Conservation (phyloP, 2,888 invertebrate species). For the Atherix ibis region DNA sequence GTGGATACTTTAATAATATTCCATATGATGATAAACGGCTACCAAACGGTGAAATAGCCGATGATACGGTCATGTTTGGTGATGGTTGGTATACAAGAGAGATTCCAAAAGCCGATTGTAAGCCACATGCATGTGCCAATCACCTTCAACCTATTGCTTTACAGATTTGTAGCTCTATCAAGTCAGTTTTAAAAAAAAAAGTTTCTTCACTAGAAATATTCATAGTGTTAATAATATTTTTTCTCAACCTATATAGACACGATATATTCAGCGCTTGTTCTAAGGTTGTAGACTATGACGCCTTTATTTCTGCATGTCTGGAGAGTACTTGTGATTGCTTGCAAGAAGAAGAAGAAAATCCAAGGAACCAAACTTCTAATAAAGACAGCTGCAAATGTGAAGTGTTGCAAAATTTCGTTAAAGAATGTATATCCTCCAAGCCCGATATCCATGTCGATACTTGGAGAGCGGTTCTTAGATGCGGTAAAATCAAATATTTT, state of each 20-base stretch:
- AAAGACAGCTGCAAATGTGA: slow-evolving; percentile 46
- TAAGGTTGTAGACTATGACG: slow-evolving; percentile 45
- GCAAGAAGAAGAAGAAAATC: slow-evolving; percentile 24
- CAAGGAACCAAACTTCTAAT: slow-evolving; percentile 16
- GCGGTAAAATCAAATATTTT: slow-evolving; percentile 23
- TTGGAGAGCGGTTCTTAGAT: slow-evolving; percentile 56
- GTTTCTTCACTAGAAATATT: no score
- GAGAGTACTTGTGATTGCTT: slow-evolving; percentile 63
- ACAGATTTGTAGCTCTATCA: slow-evolving; percentile 50
- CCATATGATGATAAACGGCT: slow-evolving; percentile 50
- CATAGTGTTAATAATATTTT: no score
- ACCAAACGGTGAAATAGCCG: slow-evolving; percentile 47
- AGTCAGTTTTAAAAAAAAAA: slow-evolving; percentile 33
- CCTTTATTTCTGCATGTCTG: slow-evolving; percentile 54
- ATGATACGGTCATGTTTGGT: slow-evolving; percentile 54
- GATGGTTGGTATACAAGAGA: slow-evolving; percentile 51
- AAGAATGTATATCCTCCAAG: slow-evolving; percentile 53
- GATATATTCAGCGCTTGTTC: slow-evolving; percentile 49
- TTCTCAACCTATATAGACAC: slow-evolving; percentile 36
- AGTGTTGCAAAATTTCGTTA: slow-evolving; percentile 51
- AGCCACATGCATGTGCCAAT: slow-evolving; percentile 43
- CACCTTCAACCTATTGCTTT: slow-evolving; percentile 46
- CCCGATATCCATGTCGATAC: slow-evolving; percentile 45
- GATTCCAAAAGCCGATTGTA: slow-evolving; percentile 35
- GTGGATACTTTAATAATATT: slow-evolving; percentile 58